Evolutionary conservation across 2,888 invertebrate species (phyloP), one percentile per base, ranked within the genome.

Genomic region (Mythimna ferrago): DNA sequence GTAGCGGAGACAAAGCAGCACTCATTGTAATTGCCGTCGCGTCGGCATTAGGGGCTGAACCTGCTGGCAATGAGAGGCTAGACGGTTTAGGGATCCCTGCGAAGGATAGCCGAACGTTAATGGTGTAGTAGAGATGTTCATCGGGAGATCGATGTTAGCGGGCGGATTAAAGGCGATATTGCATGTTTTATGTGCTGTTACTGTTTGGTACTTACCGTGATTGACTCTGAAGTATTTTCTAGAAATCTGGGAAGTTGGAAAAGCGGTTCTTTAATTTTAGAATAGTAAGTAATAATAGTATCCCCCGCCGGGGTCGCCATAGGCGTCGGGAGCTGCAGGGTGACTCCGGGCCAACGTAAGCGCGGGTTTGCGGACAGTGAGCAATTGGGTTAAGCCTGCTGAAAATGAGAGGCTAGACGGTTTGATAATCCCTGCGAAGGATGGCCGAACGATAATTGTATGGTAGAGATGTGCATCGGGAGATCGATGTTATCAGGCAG

Each of bases 11-110:
- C 88, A 92, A 93, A 90, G 85, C 86, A 83, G 89, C 91, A 91
- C 91, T 92, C 88, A 86, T 89, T 88, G 86, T 92, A 93, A 93
- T 92, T 92, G 90, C 90, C 83, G 80, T 83, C 83, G 80, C 81
- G 82, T 82, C 51, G 78, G 81, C 66, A 84, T 88, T 87, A 87
- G 87, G 83, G 85, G 76, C 85, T 63, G 76, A 71, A 76, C 82
- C 77, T 61, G 64, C 80, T 73, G 71, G 67, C 67, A 80, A 81
- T 76, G 73, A 81, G 72, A 68, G 68, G 63, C 68, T 76, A 69
- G 76, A 75, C 71, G 53, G 64, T 76, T 74, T 62, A 79, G 71
- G 76, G 71, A 62, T 65, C 64, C 48, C 53, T 73, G 44, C 9
- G 19, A 9, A 41, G 19, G 41, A 35, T 72, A 4, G 0, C 44